Evolutionary conservation across 2,113 vertebrate species (phyloP), one percentile per base, ranked within the genome.

Genomic region (Anarrhichthys ocellatus): DNA sequence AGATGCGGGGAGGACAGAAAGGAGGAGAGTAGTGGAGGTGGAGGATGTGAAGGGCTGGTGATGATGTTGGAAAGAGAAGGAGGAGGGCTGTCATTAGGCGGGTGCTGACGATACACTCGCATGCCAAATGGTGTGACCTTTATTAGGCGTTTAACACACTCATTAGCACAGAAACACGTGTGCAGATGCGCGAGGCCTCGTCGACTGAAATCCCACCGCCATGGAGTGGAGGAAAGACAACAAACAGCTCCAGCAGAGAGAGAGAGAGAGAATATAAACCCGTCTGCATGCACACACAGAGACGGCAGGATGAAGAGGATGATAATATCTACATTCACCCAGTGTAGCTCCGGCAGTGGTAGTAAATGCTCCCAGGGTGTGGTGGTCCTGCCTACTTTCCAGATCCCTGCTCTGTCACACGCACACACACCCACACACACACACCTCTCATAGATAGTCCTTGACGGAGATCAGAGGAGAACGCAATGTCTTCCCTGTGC

Each of bases 391-490:
- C 65, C 71, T 62, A 88, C 73, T 80, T 79, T 87, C 73, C 66
- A 64, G 63, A 78, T 84, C 63, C 42, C 63, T 74, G 50, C 76
- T 81, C 71, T 73, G 32, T 11, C 54, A n/a, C 50, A 62, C 73
- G 59, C 63, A 76, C 56, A 77, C 65, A 64, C 75, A 50, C 80
- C 32, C 77, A 62, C 65, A 48, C 76, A 78, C 71, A 22, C 73
- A 81, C 76, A 65, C 61, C 69, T 77, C 64, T 88, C 80, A 81
- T 67, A 82, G 76, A 91, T 85, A 90, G 92, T 93, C 93, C 92
- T 93, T 93, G 89, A 92, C 74, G 61, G 78, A 82, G 80, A 92
- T 86, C 87, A 86, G 76, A 85, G 83, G 87, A 91, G 86, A 93
- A 84, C 46, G 73, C 69, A 11, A 74, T 84, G 83, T 78, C 87